Conservation (phyloP, 2,113 vertebrate genomes). For the Talpa occidentalis region DNA sequence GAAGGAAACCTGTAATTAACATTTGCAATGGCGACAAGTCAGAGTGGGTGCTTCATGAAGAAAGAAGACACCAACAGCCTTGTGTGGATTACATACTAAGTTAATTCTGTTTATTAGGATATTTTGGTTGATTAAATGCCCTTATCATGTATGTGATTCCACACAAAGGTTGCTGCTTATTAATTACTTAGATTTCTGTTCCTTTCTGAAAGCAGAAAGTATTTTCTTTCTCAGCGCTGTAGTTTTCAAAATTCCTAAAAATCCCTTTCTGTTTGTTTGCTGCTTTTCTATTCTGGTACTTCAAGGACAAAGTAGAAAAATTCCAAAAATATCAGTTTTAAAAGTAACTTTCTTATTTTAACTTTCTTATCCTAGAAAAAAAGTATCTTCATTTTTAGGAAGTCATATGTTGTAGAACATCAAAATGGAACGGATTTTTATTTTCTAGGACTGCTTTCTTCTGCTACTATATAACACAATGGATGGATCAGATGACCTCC, state of each 20-base stretch:
- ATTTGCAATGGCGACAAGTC: background rate
- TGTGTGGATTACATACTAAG: background rate
- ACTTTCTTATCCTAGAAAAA: background rate
- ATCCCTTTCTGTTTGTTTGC: background rate
- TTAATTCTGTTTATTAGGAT: background rate
- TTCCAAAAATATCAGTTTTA: background rate
- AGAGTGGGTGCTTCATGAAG: background rate
- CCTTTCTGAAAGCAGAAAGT: background rate
- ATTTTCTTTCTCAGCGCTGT: background rate
- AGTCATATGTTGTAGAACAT: background rate
- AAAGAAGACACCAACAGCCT: background rate
- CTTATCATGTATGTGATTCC: background rate
- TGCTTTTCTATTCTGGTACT: background rate
- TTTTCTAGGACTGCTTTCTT: slow-evolving; percentile 12
- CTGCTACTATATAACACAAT: background rate
- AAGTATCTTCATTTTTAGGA: background rate
- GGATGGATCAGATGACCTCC: background rate
- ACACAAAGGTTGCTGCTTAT: slow-evolving; percentile 18
- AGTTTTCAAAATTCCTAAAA: slow-evolving; percentile 26
- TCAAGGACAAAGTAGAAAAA: slow-evolving; percentile 16
- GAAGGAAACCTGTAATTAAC: background rate
- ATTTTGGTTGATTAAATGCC: background rate
- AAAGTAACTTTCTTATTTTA: background rate
- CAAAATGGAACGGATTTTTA: slow-evolving; percentile 28
- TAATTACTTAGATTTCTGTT: background rate